A percentile compares a stretch with the other conserved stretches of the same genome.
phyloP scores from a whole-genome alignment of 1,140 invertebrate species.

The Helicorthomorpha holstii region DNA sequence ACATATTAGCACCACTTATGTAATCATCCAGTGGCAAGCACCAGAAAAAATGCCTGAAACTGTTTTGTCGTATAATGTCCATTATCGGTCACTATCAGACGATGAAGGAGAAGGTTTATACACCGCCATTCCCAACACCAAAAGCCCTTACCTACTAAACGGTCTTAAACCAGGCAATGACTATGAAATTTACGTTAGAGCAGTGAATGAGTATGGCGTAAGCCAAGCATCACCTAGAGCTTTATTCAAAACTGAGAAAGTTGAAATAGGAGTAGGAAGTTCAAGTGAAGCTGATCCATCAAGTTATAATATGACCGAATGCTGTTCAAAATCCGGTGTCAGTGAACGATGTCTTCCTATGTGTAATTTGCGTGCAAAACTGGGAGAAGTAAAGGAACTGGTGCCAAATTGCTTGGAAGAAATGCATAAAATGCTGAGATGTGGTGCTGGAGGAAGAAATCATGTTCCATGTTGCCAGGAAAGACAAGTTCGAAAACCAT shows the following conservation, averaged over 20 bases:
- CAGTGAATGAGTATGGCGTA: constrained; percentile 58
- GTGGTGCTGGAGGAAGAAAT: constrained; percentile 52
- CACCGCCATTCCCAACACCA: constrained; percentile 18
- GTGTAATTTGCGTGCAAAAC: constrained; percentile 61
- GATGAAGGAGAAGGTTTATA: constrained; percentile 22
- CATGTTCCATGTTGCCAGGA: constrained; percentile 51
- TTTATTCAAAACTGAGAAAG: constrained; percentile 39
- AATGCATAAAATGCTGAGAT: constrained; percentile 46
- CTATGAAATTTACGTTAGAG: constrained; percentile 64
- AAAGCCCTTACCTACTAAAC: constrained; percentile 48
- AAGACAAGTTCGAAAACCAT: constrained; percentile 48
- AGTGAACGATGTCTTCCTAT: constrained; percentile 53
- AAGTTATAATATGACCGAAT: constrained; percentile 60
- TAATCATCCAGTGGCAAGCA: constrained; percentile 56
- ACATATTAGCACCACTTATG: constrained; percentile 51
- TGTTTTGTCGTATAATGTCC: constrained; percentile 46
- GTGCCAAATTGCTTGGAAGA: constrained; percentile 44
- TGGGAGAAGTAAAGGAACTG: constrained; percentile 42
- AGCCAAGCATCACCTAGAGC: constrained; percentile 51
- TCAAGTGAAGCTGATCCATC: constrained; percentile 3
- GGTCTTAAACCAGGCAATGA: constrained; percentile 47
- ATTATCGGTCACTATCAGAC: constrained; percentile 36
- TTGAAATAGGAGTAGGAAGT: neutral
- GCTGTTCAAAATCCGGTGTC: constrained; percentile 49
- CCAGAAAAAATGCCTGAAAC: constrained; percentile 48